Evolutionary conservation across 2,113 vertebrate species (phyloP).

Genomic region (Pogona vitticeps): DNA sequence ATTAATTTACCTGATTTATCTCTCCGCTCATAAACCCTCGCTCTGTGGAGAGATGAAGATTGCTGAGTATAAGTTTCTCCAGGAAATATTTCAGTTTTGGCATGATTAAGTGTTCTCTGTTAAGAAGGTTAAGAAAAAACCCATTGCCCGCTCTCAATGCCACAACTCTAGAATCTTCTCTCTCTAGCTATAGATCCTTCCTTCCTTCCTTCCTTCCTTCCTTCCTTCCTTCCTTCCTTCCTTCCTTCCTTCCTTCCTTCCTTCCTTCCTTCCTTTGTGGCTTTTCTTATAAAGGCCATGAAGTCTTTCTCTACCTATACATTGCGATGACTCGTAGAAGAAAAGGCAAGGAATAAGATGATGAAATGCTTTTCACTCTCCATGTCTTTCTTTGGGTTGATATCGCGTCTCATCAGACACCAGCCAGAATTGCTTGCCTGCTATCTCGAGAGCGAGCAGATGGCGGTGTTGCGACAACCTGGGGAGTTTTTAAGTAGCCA

Average conservation of each 20-base stretch:
- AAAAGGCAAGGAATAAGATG: no score
- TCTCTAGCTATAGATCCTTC: conserved; percentile 18
- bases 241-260: not conserved
- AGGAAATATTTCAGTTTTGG: conserved; percentile 56
- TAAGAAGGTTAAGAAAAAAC: conserved; percentile 46
- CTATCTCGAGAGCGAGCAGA: no score
- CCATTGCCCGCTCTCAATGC: conserved; percentile 32
- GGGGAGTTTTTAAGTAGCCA: no score
- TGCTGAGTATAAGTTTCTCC: conserved; percentile 36
- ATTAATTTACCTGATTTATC: conserved; percentile 55
- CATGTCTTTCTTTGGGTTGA: no score
- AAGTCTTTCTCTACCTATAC: no score
- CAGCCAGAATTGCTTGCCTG: no score
- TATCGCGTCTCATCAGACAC: no score
- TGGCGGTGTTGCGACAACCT: no score
- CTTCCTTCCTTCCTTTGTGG: accelerated
- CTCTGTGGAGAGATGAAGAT: conserved; percentile 44
- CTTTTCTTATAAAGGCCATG: not conserved
- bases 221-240: not conserved
- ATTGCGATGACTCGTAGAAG: no score
- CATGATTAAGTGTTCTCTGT: conserved; percentile 44
- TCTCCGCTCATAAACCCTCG: conserved; percentile 48
- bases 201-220: not conserved
- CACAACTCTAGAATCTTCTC: conserved; percentile 41
- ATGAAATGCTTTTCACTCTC: no score